These are phyloP conservation scores for Vandiemenella viatica DNA, from an alignment of 2,888 invertebrate genomes.

Conservation along the genomic window DNA sequence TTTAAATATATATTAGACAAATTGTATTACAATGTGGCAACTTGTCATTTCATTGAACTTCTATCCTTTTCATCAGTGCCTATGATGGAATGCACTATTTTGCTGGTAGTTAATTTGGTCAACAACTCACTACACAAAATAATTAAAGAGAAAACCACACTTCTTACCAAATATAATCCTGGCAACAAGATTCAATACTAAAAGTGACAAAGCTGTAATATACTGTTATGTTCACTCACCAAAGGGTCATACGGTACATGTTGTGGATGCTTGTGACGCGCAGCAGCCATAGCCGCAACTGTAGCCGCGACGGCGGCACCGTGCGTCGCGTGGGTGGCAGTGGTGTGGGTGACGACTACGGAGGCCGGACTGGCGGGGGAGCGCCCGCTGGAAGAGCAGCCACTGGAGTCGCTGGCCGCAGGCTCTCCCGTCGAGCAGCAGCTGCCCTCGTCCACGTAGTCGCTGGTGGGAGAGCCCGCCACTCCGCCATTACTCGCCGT, in stretches of 20 bases:
- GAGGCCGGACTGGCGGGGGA: constrained; percentile 13
- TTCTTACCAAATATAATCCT: no score
- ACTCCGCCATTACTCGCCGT: constrained; percentile 19
- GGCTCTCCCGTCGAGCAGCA: not conserved
- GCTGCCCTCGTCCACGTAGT: constrained; percentile 36
- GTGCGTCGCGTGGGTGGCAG: constrained; percentile 18
- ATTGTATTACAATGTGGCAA: no score
- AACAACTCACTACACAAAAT: no score
- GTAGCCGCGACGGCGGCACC: constrained; percentile 24
- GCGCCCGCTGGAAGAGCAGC: not conserved
- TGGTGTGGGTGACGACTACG: constrained; percentile 24
- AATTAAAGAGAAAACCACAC: no score
- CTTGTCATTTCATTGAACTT: no score
- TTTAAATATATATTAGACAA: no score
- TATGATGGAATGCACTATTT: no score
- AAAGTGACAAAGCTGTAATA: no score
- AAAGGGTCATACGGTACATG: constrained; percentile 65
- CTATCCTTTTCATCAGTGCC: no score
- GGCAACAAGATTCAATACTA: no score
- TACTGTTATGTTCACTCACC: no score
- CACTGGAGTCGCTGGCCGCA: constrained; percentile 28
- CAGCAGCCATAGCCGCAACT: constrained; percentile 8
- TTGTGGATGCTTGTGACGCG: constrained; percentile 44
- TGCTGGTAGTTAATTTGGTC: no score
- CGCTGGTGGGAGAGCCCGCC: constrained; percentile 37